Conservation (phyloP, 2,888 invertebrate species). For the Cecidostiba fungosa region DNA sequence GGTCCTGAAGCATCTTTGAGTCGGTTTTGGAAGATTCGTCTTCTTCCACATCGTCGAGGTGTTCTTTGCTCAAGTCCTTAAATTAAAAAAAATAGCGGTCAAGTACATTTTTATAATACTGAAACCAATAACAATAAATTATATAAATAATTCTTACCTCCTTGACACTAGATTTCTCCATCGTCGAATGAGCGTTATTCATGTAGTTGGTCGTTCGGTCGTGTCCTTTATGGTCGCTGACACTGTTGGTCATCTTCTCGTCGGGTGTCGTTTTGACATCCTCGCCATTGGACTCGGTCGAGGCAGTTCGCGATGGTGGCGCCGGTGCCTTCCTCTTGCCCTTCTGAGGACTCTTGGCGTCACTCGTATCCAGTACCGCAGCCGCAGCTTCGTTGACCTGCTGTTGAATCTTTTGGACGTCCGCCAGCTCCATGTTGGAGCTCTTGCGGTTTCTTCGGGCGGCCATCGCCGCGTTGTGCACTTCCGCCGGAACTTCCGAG, state of each 20-base stretch:
- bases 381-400: constrained; percentile 28
- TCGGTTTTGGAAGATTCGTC: constrained; percentile 6
- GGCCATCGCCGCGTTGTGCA: constrained; percentile 87
- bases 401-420: constrained; percentile 41
- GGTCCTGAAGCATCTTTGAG: constrained; percentile 44
- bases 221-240: constrained; percentile 28
- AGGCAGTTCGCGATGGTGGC: constrained; percentile 81
- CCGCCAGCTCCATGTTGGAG: constrained; percentile 70
- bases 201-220: constrained; percentile 51
- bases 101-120: background rate
- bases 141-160: background rate
- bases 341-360: constrained; percentile 82
- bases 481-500: constrained; percentile 87
- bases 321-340: constrained; percentile 88
- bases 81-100: background rate
- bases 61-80: background rate
- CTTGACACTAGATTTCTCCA: constrained; percentile 1
- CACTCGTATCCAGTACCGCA: constrained; percentile 69
- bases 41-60: constrained; percentile 39
- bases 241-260: constrained; percentile 61
- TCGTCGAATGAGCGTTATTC: background rate
- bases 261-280: constrained; percentile 69
- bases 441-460: constrained; percentile 86
- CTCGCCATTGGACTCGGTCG: constrained; percentile 71
- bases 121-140: background rate